Evolutionary conservation across 1,140 invertebrate species (phyloP).

Genomic region (Drosophila yakuba): DNA sequence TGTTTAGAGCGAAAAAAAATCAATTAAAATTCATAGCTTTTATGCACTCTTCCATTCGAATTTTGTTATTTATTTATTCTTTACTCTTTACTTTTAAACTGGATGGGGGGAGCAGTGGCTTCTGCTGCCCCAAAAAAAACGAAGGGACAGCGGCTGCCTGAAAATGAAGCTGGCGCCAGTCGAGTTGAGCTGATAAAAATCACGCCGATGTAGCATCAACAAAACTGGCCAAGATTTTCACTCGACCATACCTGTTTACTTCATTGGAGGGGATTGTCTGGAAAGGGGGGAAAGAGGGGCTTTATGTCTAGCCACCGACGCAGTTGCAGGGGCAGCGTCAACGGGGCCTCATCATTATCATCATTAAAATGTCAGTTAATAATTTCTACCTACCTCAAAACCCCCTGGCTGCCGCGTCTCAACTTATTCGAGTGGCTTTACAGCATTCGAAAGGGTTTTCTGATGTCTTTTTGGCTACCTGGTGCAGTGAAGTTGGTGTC

Average conservation of each 20-base stretch:
- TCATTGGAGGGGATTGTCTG: constrained; percentile 1
- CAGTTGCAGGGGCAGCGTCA: constrained; percentile 77
- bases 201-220: constrained; percentile 47
- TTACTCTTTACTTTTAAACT: constrained; percentile 13
- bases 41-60: constrained; percentile 40
- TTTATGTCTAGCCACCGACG: constrained; percentile 78
- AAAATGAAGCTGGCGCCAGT: constrained; percentile 70
- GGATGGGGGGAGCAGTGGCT: constrained; percentile 29
- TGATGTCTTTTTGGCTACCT: constrained; percentile 59
- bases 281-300: constrained; percentile 38
- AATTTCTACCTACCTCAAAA: constrained; percentile 62
- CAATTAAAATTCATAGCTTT: constrained; percentile 84
- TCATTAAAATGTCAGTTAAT: constrained; percentile 83
- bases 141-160: constrained; percentile 27
- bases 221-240: constrained; percentile 41
- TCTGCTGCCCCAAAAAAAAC: constrained; percentile 1
- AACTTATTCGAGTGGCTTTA: constrained; percentile 65
- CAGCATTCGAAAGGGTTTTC: constrained; percentile 42
- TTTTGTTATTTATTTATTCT: constrained; percentile 21
- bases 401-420: background rate
- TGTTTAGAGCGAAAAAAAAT: constrained; percentile 63
- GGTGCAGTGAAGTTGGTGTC: constrained; percentile 26
- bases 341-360: constrained; percentile 82
- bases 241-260: constrained; percentile 26
- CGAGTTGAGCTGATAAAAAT: constrained; percentile 56